Evolutionary conservation across 2,113 vertebrate species (phyloP).

Genomic region (Bothrops jararaca): DNA sequence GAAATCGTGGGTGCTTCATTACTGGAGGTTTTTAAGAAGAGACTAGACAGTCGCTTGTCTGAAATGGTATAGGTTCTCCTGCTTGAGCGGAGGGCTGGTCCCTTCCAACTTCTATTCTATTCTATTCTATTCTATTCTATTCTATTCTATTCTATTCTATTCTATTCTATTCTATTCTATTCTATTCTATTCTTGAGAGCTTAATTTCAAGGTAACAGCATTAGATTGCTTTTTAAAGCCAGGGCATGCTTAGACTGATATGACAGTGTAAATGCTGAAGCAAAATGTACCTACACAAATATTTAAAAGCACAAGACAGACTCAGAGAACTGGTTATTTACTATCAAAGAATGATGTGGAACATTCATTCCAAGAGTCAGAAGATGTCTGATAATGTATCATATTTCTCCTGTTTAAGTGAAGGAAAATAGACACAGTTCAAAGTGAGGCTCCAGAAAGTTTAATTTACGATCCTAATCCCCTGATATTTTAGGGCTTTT

Average conservation of each 20-base stretch:
- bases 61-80: no score
- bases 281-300: not conserved
- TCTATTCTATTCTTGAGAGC: not conserved
- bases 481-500: conserved; percentile 22
- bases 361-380: conserved; percentile 5
- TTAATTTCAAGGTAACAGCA: not conserved
- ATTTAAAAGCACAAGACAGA: not conserved
- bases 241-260: not conserved
- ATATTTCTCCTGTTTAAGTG: conserved; percentile 12
- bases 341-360: conserved; percentile 5
- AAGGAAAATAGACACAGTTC: conserved; percentile 22
- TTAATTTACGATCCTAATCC: conserved; percentile 22
- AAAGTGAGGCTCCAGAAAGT: conserved; percentile 20
- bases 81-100: no score
- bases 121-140: no score
- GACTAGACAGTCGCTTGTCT: no score
- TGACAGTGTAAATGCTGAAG: not conserved
- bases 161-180: no score
- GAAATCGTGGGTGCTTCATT: no score
- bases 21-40: no score
- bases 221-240: not conserved
- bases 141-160: no score
- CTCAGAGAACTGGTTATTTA: conserved; percentile 10
- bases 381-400: conserved; percentile 6
- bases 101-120: no score